Conservation (phyloP, 2,113 vertebrate species). For the Coptodon bakossiorum region DNA sequence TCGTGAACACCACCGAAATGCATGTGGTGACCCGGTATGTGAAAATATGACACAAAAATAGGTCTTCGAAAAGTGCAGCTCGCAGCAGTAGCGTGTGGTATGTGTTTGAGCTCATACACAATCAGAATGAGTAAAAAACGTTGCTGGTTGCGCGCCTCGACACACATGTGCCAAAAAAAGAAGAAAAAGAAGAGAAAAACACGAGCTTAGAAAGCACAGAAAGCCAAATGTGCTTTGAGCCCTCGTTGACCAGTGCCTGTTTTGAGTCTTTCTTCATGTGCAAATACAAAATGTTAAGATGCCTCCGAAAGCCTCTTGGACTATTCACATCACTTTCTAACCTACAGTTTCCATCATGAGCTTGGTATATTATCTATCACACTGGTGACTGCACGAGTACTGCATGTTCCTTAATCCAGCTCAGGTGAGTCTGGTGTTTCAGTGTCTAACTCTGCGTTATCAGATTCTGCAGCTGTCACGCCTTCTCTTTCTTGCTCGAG, state of each 20-base stretch:
- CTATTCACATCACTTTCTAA: background rate
- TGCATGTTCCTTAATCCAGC: slow-evolving; percentile 40
- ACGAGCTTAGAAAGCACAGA: background rate
- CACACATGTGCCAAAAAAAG: slow-evolving; percentile 9
- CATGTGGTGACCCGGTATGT: background rate
- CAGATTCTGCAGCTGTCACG: background rate
- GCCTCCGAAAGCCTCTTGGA: slow-evolving; percentile 10
- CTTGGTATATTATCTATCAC: background rate
- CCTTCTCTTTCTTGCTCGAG: background rate
- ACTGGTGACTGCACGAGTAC: background rate
- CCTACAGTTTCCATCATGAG: background rate
- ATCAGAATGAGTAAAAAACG: slow-evolving; percentile 49
- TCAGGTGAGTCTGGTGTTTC: slow-evolving; percentile 51
- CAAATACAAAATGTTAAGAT: slow-evolving; percentile 37
- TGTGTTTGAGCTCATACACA: background rate
- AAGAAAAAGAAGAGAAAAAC: background rate
- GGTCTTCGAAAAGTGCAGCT: background rate
- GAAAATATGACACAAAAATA: slow-evolving; percentile 4
- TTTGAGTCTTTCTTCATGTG: slow-evolving; percentile 26
- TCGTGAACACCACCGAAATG: background rate
- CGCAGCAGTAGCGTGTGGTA: background rate
- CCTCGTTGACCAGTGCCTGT: background rate
- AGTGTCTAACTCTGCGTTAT: background rate
- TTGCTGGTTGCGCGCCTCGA: slow-evolving; percentile 57
- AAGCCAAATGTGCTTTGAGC: slow-evolving; percentile 40